Evolutionary conservation across 2,888 invertebrate species (phyloP).

Genomic region (Pardosa pseudoannulata): DNA sequence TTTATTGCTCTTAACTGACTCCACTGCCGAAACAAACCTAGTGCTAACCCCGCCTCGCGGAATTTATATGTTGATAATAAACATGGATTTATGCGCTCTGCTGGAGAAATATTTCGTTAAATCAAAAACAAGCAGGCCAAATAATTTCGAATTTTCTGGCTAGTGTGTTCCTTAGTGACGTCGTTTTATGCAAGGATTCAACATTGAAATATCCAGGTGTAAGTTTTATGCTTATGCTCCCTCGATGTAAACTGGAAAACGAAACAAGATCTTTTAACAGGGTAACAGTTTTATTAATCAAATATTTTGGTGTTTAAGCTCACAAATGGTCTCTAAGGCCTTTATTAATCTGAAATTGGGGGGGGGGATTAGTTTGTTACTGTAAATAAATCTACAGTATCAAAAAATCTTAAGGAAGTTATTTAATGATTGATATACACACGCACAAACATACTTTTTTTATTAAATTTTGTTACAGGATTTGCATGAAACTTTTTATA

Average conservation of each 20-base stretch:
- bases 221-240: constrained; percentile 41
- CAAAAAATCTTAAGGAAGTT: too few species aligned
- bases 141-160: constrained; percentile 61
- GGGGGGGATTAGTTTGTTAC: too few species aligned
- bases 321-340: background rate
- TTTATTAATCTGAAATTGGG: background rate
- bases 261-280: constrained; percentile 37
- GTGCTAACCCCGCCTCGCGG: constrained; percentile 52
- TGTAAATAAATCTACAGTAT: too few species aligned
- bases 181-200: constrained; percentile 32
- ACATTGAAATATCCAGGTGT: constrained; percentile 4
- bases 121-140: constrained; percentile 62
- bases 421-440: too few species aligned
- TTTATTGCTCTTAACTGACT: constrained; percentile 72
- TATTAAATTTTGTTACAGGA: too few species aligned
- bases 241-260: background rate
- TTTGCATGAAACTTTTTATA: too few species aligned
- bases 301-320: background rate
- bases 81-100: constrained; percentile 69
- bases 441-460: too few species aligned
- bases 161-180: constrained; percentile 20
- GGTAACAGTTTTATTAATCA: constrained; percentile 30
- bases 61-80: constrained; percentile 72
- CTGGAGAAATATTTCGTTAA: constrained; percentile 68
- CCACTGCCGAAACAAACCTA: constrained; percentile 46